These are phyloP conservation scores for Chaitophorus viminalis DNA, from an alignment of 2,888 invertebrate genomes.

Conservation along the genomic window DNA sequence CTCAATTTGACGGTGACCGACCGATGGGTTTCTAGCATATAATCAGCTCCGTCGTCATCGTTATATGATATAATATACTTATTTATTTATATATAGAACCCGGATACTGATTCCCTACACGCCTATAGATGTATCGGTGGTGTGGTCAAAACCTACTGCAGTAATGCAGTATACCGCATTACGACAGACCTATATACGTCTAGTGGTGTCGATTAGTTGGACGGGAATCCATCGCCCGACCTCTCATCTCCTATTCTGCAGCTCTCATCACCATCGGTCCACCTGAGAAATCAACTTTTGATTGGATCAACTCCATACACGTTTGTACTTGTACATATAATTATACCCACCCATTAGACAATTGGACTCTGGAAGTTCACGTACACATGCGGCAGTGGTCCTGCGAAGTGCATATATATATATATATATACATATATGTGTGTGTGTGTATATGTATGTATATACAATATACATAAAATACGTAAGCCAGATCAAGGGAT, in stretches of 20 bases:
- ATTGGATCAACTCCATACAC: slow-evolving; percentile 6
- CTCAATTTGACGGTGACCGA: slow-evolving; percentile 9
- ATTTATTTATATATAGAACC: neutral
- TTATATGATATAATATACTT: neutral
- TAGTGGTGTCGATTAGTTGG: neutral
- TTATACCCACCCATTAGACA: neutral
- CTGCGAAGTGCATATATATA: neutral
- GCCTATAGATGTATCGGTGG: neutral
- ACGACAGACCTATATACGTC: neutral
- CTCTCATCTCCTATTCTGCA: neutral
- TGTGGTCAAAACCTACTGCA: too few relatives aligned
- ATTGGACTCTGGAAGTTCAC: slow-evolving; percentile 11
- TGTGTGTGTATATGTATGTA: too few relatives aligned
- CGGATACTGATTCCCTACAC: neutral
- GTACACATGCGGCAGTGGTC: neutral
- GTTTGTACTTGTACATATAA: neutral
- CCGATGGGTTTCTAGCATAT: too few relatives aligned
- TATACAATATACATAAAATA: too few relatives aligned
- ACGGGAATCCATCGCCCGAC: neutral
- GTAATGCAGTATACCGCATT: neutral
- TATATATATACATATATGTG: too few relatives aligned
- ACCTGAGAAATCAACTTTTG: slow-evolving; percentile 17
- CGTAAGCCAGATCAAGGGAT: slow-evolving; percentile 7
- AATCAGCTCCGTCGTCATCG: neutral
- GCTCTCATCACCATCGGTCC: neutral